Evolutionary conservation across 2,888 invertebrate species (phyloP).

Genomic region (Octonoba sinensis): DNA sequence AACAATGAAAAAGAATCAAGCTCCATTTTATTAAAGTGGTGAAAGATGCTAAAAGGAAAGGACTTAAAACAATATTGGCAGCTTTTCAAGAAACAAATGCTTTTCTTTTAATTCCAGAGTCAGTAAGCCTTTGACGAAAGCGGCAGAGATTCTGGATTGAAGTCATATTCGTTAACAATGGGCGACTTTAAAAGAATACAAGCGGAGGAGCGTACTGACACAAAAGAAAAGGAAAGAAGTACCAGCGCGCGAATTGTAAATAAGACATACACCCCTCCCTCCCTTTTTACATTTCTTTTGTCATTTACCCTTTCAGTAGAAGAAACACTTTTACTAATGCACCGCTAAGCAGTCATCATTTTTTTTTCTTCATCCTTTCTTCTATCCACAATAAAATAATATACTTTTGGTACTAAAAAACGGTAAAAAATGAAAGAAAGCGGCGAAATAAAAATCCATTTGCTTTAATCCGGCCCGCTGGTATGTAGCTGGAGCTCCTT

Average conservation of each 20-base stretch:
- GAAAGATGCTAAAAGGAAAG: constrained; percentile 2
- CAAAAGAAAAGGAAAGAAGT: constrained; percentile 30
- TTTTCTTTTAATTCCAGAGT: too few relatives aligned
- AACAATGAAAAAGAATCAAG: not conserved
- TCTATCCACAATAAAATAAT: constrained; percentile 49
- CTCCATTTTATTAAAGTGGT: constrained; percentile 18
- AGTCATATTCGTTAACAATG: constrained; percentile 52
- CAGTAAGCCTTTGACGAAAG: too few relatives aligned
- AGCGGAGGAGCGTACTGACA: constrained; percentile 8
- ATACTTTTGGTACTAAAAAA: constrained; percentile 28
- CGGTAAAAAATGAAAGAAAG: constrained; percentile 25
- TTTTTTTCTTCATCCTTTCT: constrained; percentile 9
- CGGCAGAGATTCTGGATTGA: constrained; percentile 6
- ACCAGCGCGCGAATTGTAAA: constrained; percentile 46
- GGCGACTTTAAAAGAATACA: constrained; percentile 22
- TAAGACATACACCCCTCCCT: constrained; percentile 30
- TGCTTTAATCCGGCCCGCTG: constrained; percentile 55
- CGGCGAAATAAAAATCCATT: constrained; percentile 61
- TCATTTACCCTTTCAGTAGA: constrained; percentile 24
- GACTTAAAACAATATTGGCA: constrained; percentile 53
- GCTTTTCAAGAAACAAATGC: constrained; percentile 46
- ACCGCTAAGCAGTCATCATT: constrained; percentile 57
- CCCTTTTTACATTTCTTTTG: constrained; percentile 29
- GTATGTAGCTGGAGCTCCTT: constrained; percentile 3
- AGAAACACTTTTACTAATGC: constrained; percentile 61